phyloP scores from a whole-genome alignment of 92 coral and sea anemone genomes.

The Parazoanthus swiftii region DNA sequence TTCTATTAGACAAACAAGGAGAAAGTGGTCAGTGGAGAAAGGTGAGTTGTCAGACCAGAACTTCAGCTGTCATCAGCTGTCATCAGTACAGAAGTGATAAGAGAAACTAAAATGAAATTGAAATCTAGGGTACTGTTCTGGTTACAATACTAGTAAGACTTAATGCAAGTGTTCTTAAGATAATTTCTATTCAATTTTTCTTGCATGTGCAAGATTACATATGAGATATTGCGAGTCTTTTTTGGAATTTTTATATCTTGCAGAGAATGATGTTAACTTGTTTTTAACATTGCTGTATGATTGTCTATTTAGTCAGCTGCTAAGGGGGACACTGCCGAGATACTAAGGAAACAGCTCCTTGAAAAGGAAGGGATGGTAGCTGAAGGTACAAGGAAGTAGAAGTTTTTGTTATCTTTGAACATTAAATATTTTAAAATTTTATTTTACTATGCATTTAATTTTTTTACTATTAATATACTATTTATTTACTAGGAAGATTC shows the following conservation, averaged over 20 bases:
- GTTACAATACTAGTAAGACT: not conserved
- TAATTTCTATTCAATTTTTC: too few species aligned
- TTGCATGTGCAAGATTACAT: too few species aligned
- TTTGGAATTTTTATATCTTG: too few species aligned
- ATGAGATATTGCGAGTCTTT: too few species aligned
- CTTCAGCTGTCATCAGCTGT: not conserved
- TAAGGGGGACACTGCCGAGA: slow-evolving; percentile 73
- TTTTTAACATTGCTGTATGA: not conserved
- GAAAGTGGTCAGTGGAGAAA: slow-evolving; percentile 82
- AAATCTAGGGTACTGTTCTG: not conserved
- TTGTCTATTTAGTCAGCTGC: slow-evolving; percentile 56
- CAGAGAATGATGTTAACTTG: too few species aligned
- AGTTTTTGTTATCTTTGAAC: not conserved
- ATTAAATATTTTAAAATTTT: not conserved
- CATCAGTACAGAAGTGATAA: too few species aligned
- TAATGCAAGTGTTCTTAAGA: too few species aligned
- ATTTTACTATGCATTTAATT: not conserved
- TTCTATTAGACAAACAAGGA: slow-evolving; percentile 88
- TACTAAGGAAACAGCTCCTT: slow-evolving; percentile 74
- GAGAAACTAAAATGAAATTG: not conserved
- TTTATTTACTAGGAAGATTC: too few species aligned
- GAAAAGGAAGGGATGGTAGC: slow-evolving; percentile 74
- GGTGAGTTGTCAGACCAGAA: slow-evolving; percentile 46
- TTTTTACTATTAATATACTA: too few species aligned
- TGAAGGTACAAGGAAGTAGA: slow-evolving; percentile 65